Base-by-base conservation (phyloP, 1,140 invertebrate species). In the Nebria ingens region DNA sequence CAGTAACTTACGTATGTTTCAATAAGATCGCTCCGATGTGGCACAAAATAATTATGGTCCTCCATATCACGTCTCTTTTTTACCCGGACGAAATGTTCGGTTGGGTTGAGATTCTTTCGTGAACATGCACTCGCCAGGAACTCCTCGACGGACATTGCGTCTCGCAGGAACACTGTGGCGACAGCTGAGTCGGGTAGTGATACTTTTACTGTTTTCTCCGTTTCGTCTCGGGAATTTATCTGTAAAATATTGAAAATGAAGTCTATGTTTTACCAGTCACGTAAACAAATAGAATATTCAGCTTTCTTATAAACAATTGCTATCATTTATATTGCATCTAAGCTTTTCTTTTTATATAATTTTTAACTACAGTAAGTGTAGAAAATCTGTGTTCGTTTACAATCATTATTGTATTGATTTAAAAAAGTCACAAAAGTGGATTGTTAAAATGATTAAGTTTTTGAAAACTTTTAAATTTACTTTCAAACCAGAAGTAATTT, bases 1-100 rank as follows among this genome's bases (percentile, higher is more conserved):
- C n/a, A n/a, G n/a, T n/a, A n/a, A 84, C 91, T 89, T 78, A 97
- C 93, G 71, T 96, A 92, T 69, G 91, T 94, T 73, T 96, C 93
- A 65, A 98, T 93, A 62, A 88, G 80, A 73, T 96, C 91, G 63
- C 86, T 87, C 62, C 91, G 81, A 72, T 92, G 89, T 51, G 91
- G 91, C 62, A 94, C 91, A 76, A 94, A 96, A 73, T 93, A 95
- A 75, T 94, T 93, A 67, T 91, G 89, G 74, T 95, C 91, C 71
- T 94, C 91, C 84, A 92, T 92, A 65, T 97, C 92, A 59, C 89
- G 83, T 58, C 91, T 82, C 70, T 95, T 93, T 72, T 95, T 94
- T 13, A 97, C 89, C 55, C 93, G 77, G 13, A 98, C 89, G 74
- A 97, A 98, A 72, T 97, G 93, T 70, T 97, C 94, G 73, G 91